Evolutionary conservation across 2,888 invertebrate species (phyloP).

Genomic region (Scaptomyza parva): DNA sequence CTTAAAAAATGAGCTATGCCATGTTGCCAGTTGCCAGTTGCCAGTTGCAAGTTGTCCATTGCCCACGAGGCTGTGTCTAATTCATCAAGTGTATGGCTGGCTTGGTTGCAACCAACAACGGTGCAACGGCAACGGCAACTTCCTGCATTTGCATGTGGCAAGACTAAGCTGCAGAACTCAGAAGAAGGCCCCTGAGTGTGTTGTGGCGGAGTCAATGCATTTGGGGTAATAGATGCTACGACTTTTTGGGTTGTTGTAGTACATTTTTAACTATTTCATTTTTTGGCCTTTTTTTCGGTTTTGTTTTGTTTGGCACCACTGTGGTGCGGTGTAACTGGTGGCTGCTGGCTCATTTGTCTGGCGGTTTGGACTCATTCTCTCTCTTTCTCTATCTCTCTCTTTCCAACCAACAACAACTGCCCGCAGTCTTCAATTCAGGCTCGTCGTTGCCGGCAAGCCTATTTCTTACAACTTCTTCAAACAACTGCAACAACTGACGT

Average conservation of each 20-base stretch:
- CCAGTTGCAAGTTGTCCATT: slow-evolving; percentile 37
- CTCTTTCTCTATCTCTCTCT: too few species aligned
- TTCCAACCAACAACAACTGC: slow-evolving; percentile 13
- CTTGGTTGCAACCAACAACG: slow-evolving; percentile 23
- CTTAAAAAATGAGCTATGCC: slow-evolving; percentile 61
- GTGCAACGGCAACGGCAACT: slow-evolving; percentile 49
- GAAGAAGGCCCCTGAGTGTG: slow-evolving; percentile 16
- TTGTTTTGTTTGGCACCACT: slow-evolving; percentile 48
- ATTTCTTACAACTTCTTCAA: slow-evolving; percentile 80
- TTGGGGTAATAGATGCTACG: slow-evolving; percentile 52
- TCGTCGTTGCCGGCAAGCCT: slow-evolving; percentile 59
- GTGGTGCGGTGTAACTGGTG: slow-evolving; percentile 41
- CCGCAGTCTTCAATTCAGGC: slow-evolving; percentile 31
- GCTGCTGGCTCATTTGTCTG: slow-evolving; percentile 61
- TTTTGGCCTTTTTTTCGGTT: slow-evolving; percentile 5
- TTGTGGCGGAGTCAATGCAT: slow-evolving; percentile 54
- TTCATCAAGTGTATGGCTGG: slow-evolving; percentile 64
- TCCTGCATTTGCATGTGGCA: slow-evolving; percentile 77
- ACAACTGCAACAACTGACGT: slow-evolving; percentile 74
- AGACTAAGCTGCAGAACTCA: slow-evolving; percentile 15
- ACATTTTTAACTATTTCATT: slow-evolving; percentile 64
- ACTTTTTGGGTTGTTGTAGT: slow-evolving; percentile 39
- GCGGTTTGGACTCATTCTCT: not conserved
- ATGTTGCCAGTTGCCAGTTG: slow-evolving; percentile 29
- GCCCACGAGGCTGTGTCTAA: slow-evolving; percentile 64